phyloP scores from a whole-genome alignment of 2,888 invertebrate species.

The Archips xylosteana region DNA sequence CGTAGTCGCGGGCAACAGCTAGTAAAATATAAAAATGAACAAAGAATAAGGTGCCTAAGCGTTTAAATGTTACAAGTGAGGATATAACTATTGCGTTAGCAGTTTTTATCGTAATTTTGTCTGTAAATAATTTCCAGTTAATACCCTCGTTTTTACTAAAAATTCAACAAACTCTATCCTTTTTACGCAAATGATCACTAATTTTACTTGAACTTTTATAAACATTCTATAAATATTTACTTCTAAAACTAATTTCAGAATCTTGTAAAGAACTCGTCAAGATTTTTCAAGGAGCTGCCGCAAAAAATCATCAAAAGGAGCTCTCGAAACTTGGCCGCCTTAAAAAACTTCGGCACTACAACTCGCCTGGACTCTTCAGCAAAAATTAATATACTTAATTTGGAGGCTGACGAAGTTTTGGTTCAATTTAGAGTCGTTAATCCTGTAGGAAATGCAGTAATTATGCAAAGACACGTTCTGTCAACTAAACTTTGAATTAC shows the following conservation, averaged over 20 bases:
- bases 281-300: background rate
- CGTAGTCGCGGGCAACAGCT: no score
- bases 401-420: background rate
- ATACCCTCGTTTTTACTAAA: no score
- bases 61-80: no score
- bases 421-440: background rate
- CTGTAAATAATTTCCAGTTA: background rate
- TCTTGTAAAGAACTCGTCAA: constrained; percentile 1
- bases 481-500: background rate
- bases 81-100: no score
- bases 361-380: background rate
- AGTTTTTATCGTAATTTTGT: no score
- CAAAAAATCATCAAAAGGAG: background rate
- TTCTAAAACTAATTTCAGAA: background rate
- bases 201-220: background rate
- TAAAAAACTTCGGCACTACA: constrained; percentile 6
- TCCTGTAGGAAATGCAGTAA: constrained; percentile 1
- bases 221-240: background rate
- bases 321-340: background rate
- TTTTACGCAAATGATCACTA: background rate
- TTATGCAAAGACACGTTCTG: background rate
- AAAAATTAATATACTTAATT: constrained; percentile 1
- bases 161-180: no score
- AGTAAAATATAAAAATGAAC: no score
- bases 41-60: no score